A percentile compares a stretch with the other conserved stretches of the same genome.
phyloP scores from a whole-genome alignment of 2,113 vertebrate genomes.

The Calidris pugnax region DNA sequence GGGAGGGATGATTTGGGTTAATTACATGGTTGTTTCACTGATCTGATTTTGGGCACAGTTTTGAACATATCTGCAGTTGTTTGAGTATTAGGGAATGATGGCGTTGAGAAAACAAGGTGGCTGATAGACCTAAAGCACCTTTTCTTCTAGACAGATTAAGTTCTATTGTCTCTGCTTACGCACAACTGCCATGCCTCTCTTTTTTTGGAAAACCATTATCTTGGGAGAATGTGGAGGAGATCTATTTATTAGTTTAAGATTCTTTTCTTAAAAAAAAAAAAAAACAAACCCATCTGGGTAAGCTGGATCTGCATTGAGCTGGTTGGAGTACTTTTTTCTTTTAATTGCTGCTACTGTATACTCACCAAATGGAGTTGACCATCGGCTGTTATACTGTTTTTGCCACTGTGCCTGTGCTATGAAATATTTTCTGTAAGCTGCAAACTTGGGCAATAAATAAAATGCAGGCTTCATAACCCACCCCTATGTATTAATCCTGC shows the following conservation, averaged over 20 bases:
- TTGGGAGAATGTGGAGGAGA: conserved; percentile 6
- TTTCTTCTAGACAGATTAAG: conserved; percentile 12
- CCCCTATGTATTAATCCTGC: background rate
- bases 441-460: conserved; percentile 77
- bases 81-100: background rate
- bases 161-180: conserved; percentile 43
- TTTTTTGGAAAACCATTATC: conserved; percentile 34
- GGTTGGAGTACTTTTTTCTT: conserved; percentile 69
- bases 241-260: conserved; percentile 59
- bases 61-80: conserved; percentile 45
- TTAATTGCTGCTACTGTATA: conserved; percentile 77
- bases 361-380: conserved; percentile 79
- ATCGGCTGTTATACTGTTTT: conserved; percentile 86
- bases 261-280: conserved; percentile 51
- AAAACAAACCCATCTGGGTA: conserved; percentile 29
- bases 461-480: conserved; percentile 28
- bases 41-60: conserved; percentile 24
- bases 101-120: conserved; percentile 25
- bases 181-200: conserved; percentile 63
- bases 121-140: conserved; percentile 32
- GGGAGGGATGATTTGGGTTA: conserved; percentile 11
- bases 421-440: conserved; percentile 79
- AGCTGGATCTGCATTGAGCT: conserved; percentile 66
- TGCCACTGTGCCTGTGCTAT: conserved; percentile 93
- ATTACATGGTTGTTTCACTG: background rate